These are phyloP conservation scores for Eurosta solidaginis DNA, from an alignment of 1,140 invertebrate genomes.

Conservation along the genomic window DNA sequence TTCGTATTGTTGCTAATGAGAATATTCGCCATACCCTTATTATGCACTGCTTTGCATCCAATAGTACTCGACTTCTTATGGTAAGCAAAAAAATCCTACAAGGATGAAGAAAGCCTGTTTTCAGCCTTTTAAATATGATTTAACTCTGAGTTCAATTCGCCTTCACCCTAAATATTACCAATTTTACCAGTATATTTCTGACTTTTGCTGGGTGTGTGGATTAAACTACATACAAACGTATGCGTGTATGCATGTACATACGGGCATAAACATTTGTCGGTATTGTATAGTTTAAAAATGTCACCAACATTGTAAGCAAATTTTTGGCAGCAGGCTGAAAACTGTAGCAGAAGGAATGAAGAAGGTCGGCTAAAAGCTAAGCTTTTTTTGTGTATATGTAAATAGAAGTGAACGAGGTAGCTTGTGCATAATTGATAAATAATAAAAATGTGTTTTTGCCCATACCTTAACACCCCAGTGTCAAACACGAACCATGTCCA, in stretches of 20 bases:
- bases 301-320: background rate
- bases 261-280: no score
- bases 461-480: background rate
- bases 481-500: background rate
- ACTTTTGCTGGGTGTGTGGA: background rate
- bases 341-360: background rate
- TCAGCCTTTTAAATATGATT: background rate
- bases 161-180: background rate
- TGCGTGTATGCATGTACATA: background rate
- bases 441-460: slow-evolving; percentile 51
- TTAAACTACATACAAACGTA: no score
- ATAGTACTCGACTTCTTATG: background rate
- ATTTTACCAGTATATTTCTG: background rate
- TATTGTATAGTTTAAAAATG: slow-evolving; percentile 6
- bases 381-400: slow-evolving; percentile 5
- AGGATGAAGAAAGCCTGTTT: background rate
- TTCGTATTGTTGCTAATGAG: no score
- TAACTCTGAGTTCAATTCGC: background rate
- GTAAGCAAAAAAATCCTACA: background rate
- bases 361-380: slow-evolving; percentile 1
- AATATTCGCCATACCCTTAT: no score
- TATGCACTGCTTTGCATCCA: no score
- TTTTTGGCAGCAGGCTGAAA: background rate
- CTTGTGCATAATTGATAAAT: slow-evolving; percentile 59
- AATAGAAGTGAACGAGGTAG: slow-evolving; percentile 33